phyloP scores from a whole-genome alignment of 2,113 vertebrate species.

The Trochalopteron elliotii region DNA sequence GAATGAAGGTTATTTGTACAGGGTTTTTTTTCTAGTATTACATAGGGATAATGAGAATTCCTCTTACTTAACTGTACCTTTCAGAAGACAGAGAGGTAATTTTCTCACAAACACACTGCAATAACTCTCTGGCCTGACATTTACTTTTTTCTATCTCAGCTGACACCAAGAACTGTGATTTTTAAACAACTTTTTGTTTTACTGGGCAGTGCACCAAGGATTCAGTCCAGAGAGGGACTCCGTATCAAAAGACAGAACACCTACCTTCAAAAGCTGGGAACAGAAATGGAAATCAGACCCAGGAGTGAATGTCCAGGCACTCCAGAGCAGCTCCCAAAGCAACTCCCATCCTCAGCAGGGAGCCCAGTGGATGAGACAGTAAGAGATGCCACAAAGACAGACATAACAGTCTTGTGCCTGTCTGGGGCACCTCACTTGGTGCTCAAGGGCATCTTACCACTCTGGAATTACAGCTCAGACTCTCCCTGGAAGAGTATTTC shows the following conservation, averaged over 20 bases:
- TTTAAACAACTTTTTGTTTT: slow-evolving; percentile 44
- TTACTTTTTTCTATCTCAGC: slow-evolving; percentile 25
- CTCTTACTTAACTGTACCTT: slow-evolving; percentile 55
- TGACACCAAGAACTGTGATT: slow-evolving; percentile 9
- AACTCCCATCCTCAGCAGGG: not conserved
- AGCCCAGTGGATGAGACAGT: not conserved
- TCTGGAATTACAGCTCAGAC: not conserved
- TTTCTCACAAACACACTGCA: slow-evolving; percentile 25
- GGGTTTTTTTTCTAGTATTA: slow-evolving; percentile 30
- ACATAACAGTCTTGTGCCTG: not conserved
- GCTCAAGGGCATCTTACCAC: not conserved
- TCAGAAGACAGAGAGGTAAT: slow-evolving; percentile 29
- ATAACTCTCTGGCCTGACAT: slow-evolving; percentile 41
- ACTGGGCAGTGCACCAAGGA: slow-evolving; percentile 33
- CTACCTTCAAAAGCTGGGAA: not conserved
- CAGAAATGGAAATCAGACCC: not conserved
- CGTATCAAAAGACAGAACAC: slow-evolving; percentile 10
- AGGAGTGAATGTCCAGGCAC: not conserved
- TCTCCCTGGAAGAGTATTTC: not conserved
- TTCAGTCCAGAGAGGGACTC: slow-evolving; percentile 7
- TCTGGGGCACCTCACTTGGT: not conserved
- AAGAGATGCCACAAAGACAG: not conserved
- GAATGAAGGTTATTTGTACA: slow-evolving; percentile 36
- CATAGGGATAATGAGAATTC: slow-evolving; percentile 50
- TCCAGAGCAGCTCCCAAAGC: slow-evolving; percentile 3